A percentile compares a stretch with the other conserved stretches of the same genome.
Conservation (phyloP, 2,888 invertebrate genomes). For the Ommatoiulus sabulosus region DNA sequence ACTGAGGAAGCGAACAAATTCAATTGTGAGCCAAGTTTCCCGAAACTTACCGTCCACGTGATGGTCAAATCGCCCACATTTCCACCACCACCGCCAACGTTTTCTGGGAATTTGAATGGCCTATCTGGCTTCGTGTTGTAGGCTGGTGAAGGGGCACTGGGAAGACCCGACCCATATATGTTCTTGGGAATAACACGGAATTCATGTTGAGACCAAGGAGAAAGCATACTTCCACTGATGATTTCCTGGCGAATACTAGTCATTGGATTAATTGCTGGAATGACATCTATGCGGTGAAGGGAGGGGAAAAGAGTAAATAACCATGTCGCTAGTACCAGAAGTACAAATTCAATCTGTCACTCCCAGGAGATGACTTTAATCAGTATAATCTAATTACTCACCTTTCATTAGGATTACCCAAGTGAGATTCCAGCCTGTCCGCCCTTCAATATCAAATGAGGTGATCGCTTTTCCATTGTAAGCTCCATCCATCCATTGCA, state of each 20-base stretch:
- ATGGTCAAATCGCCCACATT: constrained; percentile 95
- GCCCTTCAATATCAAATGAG: constrained; percentile 83
- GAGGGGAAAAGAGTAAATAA: neutral
- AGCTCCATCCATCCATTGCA: constrained; percentile 92
- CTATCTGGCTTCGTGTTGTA: constrained; percentile 84
- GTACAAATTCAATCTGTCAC: neutral
- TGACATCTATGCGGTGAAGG: constrained; percentile 68
- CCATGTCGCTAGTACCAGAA: neutral
- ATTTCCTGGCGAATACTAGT: constrained; percentile 77
- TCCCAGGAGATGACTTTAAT: neutral
- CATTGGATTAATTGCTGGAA: constrained; percentile 76
- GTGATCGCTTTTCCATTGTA: constrained; percentile 83
- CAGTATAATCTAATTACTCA: constrained; percentile 62
- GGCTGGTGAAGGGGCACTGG: constrained; percentile 87
- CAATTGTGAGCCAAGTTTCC: neutral
- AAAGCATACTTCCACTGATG: constrained; percentile 76
- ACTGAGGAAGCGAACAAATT: too few species aligned
- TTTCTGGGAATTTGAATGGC: constrained; percentile 81
- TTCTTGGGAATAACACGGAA: constrained; percentile 92
- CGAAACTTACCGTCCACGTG: constrained; percentile 77
- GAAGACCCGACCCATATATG: constrained; percentile 81
- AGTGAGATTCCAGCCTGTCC: constrained; percentile 86
- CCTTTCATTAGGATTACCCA: constrained; percentile 80
- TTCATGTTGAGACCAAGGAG: constrained; percentile 91
- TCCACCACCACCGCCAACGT: constrained; percentile 93